A percentile compares a stretch with the other conserved stretches of the same genome.
Conservation (phyloP, 2,113 vertebrate species). For the Chinchilla lanigera region DNA sequence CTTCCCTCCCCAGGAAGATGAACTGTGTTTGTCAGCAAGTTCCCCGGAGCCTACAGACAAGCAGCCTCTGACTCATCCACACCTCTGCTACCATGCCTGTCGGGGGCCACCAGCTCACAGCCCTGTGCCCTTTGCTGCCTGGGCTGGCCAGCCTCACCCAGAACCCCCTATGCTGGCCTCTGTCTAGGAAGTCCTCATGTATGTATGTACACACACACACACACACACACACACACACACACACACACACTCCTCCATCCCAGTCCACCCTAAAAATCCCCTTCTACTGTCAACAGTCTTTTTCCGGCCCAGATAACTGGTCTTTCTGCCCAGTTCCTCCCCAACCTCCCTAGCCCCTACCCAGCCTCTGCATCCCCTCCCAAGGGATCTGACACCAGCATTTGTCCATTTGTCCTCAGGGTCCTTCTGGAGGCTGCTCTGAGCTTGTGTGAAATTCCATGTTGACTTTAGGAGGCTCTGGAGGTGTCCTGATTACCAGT, state of each 20-base stretch:
- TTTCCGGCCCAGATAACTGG: background rate
- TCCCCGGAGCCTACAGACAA: constrained; percentile 76
- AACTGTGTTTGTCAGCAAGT: constrained; percentile 82
- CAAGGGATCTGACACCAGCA: background rate
- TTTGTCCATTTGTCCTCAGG: background rate
- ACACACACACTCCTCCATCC: background rate
- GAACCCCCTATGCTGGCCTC: background rate
- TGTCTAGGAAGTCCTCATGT: background rate
- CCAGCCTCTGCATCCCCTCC: background rate
- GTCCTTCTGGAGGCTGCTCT: constrained; percentile 48
- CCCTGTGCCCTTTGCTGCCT: background rate
- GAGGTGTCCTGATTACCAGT: constrained; percentile 66
- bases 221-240: too few species aligned
- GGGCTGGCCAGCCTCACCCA: background rate
- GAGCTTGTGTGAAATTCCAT: constrained; percentile 55
- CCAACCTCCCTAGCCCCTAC: background rate
- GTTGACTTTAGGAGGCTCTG: constrained; percentile 71
- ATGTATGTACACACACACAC: accelerated
- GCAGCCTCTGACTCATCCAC: constrained; percentile 80
- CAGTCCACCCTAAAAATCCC: too few species aligned
- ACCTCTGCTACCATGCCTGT: constrained; percentile 72
- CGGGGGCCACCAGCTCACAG: constrained; percentile 12
- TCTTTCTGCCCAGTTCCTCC: background rate
- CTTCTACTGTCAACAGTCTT: background rate
- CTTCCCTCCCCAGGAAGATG: constrained; percentile 48